phyloP scores from a whole-genome alignment of 2,113 vertebrate genomes.

The Gnathonemus echidnorhynchus region DNA sequence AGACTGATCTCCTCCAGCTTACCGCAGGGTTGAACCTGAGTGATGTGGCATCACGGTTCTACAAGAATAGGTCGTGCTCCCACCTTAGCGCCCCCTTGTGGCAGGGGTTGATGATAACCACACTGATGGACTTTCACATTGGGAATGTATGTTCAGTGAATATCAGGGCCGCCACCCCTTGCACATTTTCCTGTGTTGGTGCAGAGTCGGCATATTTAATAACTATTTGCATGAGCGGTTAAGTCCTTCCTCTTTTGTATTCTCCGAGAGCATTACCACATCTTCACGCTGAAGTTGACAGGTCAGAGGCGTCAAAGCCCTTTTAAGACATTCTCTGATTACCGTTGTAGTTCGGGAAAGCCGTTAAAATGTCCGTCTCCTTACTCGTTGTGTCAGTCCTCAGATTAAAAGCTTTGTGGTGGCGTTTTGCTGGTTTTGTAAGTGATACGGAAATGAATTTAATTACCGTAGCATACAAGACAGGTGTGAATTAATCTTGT shows the following conservation, averaged over 20 bases:
- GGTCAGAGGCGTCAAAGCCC: not conserved
- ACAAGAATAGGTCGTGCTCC: not conserved
- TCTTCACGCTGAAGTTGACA: not conserved
- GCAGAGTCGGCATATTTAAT: not conserved
- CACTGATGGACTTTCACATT: not conserved
- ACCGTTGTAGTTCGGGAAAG: not conserved
- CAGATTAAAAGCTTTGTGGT: not conserved
- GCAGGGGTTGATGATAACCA: not conserved
- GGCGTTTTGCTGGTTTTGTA: not conserved
- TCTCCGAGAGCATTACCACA: not conserved
- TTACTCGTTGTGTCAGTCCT: not conserved
- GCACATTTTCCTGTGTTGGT: not conserved
- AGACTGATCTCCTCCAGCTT: not conserved
- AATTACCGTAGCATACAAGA: not conserved
- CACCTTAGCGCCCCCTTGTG: not conserved
- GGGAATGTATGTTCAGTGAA: not conserved
- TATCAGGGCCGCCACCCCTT: not conserved
- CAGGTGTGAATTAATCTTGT: not conserved
- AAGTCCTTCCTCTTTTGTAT: not conserved
- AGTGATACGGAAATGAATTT: not conserved
- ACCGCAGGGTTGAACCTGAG: not conserved
- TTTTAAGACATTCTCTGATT: not conserved
- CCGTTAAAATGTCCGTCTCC: not conserved
- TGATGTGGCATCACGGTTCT: not conserved
- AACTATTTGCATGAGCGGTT: not conserved